Percentiles rank a stretch among this genome's conserved stretches.
Conservation (phyloP, 2,888 invertebrate species). For the Helicoverpa assulta region DNA sequence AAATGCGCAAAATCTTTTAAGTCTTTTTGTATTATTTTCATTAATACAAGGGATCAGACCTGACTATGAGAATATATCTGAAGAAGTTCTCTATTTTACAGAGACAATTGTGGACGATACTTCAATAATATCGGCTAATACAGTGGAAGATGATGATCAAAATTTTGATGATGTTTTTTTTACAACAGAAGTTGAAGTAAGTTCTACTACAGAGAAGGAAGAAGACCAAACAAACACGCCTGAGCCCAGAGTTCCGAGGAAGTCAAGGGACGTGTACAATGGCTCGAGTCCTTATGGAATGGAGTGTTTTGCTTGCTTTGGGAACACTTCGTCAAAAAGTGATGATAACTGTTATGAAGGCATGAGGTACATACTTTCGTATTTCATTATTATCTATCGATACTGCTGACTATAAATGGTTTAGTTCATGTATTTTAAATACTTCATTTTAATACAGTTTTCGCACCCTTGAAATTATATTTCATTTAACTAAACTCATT, state of each 20-base stretch:
- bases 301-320: constrained; percentile 71
- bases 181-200: constrained; percentile 62
- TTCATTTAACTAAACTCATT: too few relatives aligned
- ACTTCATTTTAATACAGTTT: too few relatives aligned
- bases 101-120: constrained; percentile 56
- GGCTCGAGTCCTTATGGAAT: constrained; percentile 40
- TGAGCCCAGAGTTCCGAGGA: constrained; percentile 50
- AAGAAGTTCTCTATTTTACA: constrained; percentile 63
- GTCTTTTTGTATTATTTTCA: constrained; percentile 71
- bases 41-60: constrained; percentile 64
- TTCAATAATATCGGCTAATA: constrained; percentile 64
- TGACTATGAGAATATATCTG: constrained; percentile 62
- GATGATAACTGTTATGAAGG: constrained; percentile 72
- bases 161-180: constrained; percentile 66
- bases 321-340: constrained; percentile 54
- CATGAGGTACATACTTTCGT: constrained; percentile 64
- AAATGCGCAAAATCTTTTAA: constrained; percentile 61
- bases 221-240: constrained; percentile 52
- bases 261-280: constrained; percentile 54
- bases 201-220: constrained; percentile 51
- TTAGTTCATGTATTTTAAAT: too few relatives aligned
- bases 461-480: too few relatives aligned
- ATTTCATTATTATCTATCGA: neutral
- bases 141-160: constrained; percentile 61
- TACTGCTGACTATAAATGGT: too few relatives aligned